These are phyloP conservation scores for Nasonia longicornis DNA, from an alignment of 1,140 invertebrate species.

Conservation along the genomic window DNA sequence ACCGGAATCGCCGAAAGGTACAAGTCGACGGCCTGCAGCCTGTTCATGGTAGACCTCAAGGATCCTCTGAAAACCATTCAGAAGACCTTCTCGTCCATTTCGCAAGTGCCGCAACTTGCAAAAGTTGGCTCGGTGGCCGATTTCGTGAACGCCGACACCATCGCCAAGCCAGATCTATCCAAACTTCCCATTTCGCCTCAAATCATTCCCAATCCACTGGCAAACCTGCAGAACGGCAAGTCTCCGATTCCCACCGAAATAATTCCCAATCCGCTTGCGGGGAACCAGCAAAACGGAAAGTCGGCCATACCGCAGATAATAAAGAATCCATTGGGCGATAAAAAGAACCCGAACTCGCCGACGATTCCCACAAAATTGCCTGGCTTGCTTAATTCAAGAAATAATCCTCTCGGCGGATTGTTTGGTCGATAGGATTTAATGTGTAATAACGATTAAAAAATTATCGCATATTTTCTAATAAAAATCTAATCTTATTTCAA, in stretches of 20 bases:
- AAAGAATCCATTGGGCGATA: background rate
- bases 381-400: background rate
- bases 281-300: background rate
- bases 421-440: background rate
- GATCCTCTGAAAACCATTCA: slow-evolving; percentile 33
- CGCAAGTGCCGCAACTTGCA: background rate
- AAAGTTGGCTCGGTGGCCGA: background rate
- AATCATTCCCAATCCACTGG: background rate
- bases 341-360: background rate
- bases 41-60: slow-evolving; percentile 43
- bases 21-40: slow-evolving; percentile 66
- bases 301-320: background rate
- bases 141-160: background rate
- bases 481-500: background rate
- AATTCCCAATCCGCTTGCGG: background rate
- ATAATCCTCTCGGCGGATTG: background rate
- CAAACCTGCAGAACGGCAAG: background rate
- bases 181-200: background rate
- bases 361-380: background rate
- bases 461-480: background rate
- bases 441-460: too few species aligned
- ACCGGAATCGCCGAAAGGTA: slow-evolving; percentile 69
- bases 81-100: background rate
- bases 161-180: background rate
- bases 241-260: background rate